Base-by-base conservation (phyloP, 92 coral and sea anemone genomes). In the Palythoa caribaeorum region DNA sequence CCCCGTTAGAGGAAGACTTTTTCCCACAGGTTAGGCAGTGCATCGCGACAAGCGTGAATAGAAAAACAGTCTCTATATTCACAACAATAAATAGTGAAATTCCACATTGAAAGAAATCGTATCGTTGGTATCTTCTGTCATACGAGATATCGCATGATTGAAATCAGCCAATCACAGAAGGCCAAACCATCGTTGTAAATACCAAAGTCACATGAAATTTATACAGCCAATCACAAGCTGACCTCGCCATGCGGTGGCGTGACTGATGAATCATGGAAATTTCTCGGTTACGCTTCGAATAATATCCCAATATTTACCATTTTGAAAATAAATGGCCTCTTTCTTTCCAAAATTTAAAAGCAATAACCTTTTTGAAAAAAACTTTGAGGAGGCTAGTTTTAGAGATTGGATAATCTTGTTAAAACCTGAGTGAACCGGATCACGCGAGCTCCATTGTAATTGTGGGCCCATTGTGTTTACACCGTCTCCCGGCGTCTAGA, bases 11-110 rank as follows among this genome's bases (percentile, higher is more conserved):
- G 10, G 90, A 44, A 44, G 94, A 94, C 90, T 92, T 94, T 85
- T 92, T 91, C 74, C 92, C 90, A 86, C 98, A 95, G 40, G 87
- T 85, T 80, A 95, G 74, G 86, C 98, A 93, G 54, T 95, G 98
- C 98, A 95, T 95, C 39, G 87, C 57, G 89, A 80, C 55, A n/a
- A 52, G 79, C 86, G 71, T 57, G 11, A 60, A 66, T 68, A 28
- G 73, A 71, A 39, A 55, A 60, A 68, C 36, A 16, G 36, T 69
- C 71, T 21, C 52, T 79, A 73, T 78, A 38, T 72, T 85, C 84
- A 91, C 76, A 51, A 87, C 36, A 44, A 68, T 73, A 87, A 87
- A 69, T 77, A 78, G 74, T 65, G 76, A 76, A 60, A 86, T 73
- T 73, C 83, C 83, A 77, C 38, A 60, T 75, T 74, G 53, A 73